Evolutionary conservation across 1,140 invertebrate species (phyloP).

Genomic region (Cylas formicarius): DNA sequence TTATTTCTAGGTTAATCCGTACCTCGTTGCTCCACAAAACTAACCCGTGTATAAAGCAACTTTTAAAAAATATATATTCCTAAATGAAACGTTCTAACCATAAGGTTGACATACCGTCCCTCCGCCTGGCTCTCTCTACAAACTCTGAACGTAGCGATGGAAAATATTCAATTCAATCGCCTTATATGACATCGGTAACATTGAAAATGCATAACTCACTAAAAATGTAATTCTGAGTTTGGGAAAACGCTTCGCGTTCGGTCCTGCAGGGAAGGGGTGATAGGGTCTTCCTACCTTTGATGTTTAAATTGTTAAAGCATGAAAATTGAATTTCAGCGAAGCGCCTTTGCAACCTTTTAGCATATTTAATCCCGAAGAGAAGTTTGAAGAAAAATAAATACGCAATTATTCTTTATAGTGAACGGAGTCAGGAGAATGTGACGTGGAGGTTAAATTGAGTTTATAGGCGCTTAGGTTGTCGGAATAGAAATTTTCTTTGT

Average conservation of each 20-base stretch:
- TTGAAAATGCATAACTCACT: constrained; percentile 31
- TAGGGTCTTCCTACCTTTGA: constrained; percentile 34
- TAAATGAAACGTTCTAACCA: too few species aligned
- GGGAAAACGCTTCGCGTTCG: constrained; percentile 11
- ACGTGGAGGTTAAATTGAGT: constrained; percentile 25
- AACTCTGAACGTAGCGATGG: constrained; percentile 4
- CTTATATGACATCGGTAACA: constrained; percentile 26
- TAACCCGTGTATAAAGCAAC: background rate
- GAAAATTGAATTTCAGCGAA: constrained; percentile 34
- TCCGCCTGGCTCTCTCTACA: constrained; percentile 1
- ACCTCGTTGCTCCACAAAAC: background rate
- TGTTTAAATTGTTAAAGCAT: constrained; percentile 33
- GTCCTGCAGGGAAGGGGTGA: constrained; percentile 27
- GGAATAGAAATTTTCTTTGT: too few species aligned
- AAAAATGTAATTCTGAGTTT: constrained; percentile 27
- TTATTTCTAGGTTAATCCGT: background rate
- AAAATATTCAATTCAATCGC: constrained; percentile 29
- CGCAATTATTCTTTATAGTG: constrained; percentile 29
- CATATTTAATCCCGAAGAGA: constrained; percentile 33
- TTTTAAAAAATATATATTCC: background rate
- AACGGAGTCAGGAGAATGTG: constrained; percentile 15
- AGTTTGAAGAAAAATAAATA: constrained; percentile 34
- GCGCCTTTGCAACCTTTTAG: constrained; percentile 34
- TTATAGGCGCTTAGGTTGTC: constrained; percentile 24
- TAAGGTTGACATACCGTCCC: too few species aligned